phyloP scores from a whole-genome alignment of 2,113 vertebrate genomes.

The Heloderma charlesbogerti region DNA sequence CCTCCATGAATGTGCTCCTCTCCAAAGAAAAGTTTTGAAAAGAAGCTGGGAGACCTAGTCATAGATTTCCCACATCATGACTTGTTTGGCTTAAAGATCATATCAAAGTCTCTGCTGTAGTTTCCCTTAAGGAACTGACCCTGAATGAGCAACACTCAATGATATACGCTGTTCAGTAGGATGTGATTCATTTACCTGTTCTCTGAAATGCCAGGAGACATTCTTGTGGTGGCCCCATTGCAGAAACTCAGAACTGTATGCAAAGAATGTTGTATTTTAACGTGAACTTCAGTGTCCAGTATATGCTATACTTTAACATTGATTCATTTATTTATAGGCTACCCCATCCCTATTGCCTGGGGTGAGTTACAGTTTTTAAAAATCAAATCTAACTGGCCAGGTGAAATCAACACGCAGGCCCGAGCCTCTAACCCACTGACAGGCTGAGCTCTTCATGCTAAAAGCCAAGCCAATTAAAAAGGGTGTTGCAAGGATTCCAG shows the following conservation, averaged over 20 bases:
- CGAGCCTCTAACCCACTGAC: neutral
- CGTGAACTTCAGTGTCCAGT: neutral
- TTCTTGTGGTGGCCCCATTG: neutral
- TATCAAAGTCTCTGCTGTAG: neutral
- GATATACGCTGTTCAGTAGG: too few relatives aligned
- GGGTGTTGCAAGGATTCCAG: neutral
- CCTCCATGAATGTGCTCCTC: too few relatives aligned
- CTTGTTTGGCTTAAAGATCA: neutral
- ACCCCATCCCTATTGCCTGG: constrained; percentile 21
- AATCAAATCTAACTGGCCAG: neutral
- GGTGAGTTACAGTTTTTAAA: constrained; percentile 19
- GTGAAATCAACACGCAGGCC: neutral
- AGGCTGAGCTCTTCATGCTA: neutral
- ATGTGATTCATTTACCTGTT: neutral
- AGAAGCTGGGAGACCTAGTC: neutral
- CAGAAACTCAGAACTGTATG: neutral
- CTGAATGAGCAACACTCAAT: neutral
- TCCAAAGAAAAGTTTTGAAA: neutral
- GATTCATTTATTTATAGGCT: constrained; percentile 29
- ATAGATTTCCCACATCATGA: neutral
- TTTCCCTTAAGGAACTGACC: neutral
- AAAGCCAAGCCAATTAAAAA: neutral
- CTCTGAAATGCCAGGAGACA: neutral
- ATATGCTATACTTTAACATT: constrained; percentile 8
- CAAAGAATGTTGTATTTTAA: neutral